Conservation (phyloP, 2,797 vertebrate genomes). For the Bradypodion ventrale region DNA sequence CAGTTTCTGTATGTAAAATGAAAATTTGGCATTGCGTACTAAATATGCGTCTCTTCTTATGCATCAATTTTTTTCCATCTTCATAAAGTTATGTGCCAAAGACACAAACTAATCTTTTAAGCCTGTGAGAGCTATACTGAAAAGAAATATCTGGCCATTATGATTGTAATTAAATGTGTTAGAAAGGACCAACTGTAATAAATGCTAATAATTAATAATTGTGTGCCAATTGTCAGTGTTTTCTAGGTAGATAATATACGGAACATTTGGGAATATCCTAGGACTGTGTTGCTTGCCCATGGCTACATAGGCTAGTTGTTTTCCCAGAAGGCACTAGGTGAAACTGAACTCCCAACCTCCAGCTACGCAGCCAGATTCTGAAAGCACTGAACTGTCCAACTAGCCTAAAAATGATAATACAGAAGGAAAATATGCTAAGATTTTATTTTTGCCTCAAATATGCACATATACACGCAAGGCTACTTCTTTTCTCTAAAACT, state of each 20-base stretch:
- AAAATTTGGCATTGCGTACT: not conserved
- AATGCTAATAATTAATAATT: too few species aligned
- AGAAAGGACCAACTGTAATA: not conserved
- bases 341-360: too few species aligned
- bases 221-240: too few species aligned
- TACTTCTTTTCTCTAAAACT: not conserved
- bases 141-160: not conserved
- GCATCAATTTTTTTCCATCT: not conserved
- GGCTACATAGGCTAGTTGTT: too few species aligned
- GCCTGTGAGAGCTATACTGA: not conserved
- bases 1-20: not conserved
- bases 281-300: too few species aligned
- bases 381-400: too few species aligned
- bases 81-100: not conserved
- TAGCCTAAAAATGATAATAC: too few species aligned
- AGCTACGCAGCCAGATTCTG: too few species aligned
- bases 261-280: too few species aligned
- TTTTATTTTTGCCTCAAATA: not conserved
- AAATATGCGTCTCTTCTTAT: not conserved
- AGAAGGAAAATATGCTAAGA: not conserved
- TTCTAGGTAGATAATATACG: too few species aligned
- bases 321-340: too few species aligned
- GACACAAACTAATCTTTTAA: not conserved
- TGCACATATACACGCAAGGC: not conserved
- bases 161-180: not conserved